A percentile compares a stretch with the other conserved stretches of the same genome.
phyloP scores from a whole-genome alignment of 2,113 vertebrate genomes.

The Lophius piscatorius region DNA sequence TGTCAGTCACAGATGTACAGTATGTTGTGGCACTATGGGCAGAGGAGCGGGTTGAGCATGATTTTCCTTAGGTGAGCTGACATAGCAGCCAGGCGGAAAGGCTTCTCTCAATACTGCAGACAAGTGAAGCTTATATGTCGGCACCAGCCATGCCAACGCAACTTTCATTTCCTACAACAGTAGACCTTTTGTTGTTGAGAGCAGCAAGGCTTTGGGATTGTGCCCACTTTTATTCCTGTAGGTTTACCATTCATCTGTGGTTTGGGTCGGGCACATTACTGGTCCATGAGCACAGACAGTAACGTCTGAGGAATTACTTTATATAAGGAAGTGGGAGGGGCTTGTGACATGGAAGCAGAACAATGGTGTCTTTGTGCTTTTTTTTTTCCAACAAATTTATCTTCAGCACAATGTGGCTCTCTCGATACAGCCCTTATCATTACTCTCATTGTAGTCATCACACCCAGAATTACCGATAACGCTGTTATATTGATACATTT shows the following conservation, averaged over 20 bases:
- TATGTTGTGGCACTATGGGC: slow-evolving; percentile 24
- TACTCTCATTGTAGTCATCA: slow-evolving; percentile 31
- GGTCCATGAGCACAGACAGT: slow-evolving; percentile 55
- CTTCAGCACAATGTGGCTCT: slow-evolving; percentile 41
- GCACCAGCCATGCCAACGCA: slow-evolving; percentile 53
- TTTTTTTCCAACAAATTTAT: slow-evolving; percentile 39
- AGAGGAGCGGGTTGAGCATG: slow-evolving; percentile 71
- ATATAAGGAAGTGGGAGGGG: slow-evolving; percentile 63
- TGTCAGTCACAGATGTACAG: too few relatives aligned
- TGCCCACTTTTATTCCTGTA: slow-evolving; percentile 34
- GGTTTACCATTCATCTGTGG: slow-evolving; percentile 56
- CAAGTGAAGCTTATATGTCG: slow-evolving; percentile 68
- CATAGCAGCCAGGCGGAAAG: slow-evolving; percentile 61
- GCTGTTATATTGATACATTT: slow-evolving; percentile 18
- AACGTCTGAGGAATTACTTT: slow-evolving; percentile 52
- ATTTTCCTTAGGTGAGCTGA: slow-evolving; percentile 69
- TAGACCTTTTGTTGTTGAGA: slow-evolving; percentile 68
- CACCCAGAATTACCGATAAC: slow-evolving; percentile 28
- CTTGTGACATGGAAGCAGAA: slow-evolving; percentile 58
- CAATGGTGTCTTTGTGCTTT: slow-evolving; percentile 70
- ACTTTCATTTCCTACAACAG: slow-evolving; percentile 70
- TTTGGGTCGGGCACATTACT: slow-evolving; percentile 40
- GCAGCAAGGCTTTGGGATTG: slow-evolving; percentile 42
- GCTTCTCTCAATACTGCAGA: slow-evolving; percentile 57
- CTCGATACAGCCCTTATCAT: slow-evolving; percentile 21